These are phyloP conservation scores for Lissocephala sabroskyi DNA, from an alignment of 2,888 invertebrate genomes.

Conservation along the genomic window DNA sequence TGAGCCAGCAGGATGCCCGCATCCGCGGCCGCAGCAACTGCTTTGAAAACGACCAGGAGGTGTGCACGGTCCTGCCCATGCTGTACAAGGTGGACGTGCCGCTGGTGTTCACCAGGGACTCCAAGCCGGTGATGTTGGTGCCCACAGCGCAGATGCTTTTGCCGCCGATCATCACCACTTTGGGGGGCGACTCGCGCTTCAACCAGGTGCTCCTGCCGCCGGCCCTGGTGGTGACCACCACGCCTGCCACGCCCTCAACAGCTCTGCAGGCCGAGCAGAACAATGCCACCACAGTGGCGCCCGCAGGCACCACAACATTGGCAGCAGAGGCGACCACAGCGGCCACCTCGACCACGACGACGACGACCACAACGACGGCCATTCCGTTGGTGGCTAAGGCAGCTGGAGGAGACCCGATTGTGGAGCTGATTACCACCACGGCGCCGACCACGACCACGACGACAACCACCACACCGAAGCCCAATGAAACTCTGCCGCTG, in stretches of 20 bases:
- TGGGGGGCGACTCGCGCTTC: conserved; percentile 50
- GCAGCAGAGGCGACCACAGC: conserved; percentile 11
- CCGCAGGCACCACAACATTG: conserved; percentile 30
- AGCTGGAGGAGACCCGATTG: too few species aligned
- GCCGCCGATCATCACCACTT: conserved; percentile 61
- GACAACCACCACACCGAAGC: conserved; percentile 40
- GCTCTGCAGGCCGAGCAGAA: too few species aligned
- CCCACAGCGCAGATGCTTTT: conserved; percentile 58
- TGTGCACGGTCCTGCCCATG: conserved; percentile 68
- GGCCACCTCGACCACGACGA: conserved; percentile 1
- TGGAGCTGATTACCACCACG: conserved; percentile 42
- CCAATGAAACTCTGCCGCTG: conserved; percentile 44
- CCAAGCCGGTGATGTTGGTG: conserved; percentile 64
- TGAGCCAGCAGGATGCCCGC: conserved; percentile 82
- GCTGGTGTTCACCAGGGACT: conserved; percentile 50
- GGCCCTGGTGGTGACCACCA: conserved; percentile 24
- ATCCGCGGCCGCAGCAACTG: conserved; percentile 80
- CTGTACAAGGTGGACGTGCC: conserved; percentile 59
- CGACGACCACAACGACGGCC: conserved; percentile 5
- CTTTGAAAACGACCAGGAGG: conserved; percentile 70
- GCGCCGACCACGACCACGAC: conserved; percentile 48
- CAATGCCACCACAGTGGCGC: conserved; percentile 25
- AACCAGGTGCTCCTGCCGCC: conserved; percentile 51
- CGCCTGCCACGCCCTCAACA: conserved; percentile 1
- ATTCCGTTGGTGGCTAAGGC: too few species aligned